Base-by-base conservation (phyloP, 2,888 invertebrate species). In the Hylaea fasciaria region DNA sequence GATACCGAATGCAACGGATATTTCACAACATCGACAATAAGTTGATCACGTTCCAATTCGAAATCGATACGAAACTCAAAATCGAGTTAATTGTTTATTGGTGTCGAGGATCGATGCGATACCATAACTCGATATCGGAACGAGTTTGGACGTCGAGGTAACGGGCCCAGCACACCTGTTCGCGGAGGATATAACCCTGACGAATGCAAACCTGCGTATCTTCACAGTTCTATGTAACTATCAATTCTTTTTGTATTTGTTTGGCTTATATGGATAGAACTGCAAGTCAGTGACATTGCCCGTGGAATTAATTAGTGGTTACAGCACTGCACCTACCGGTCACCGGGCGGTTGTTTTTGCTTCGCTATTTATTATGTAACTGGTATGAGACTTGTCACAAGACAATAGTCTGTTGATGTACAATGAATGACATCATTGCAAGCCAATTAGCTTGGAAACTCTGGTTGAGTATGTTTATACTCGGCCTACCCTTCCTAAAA, bases 91-190 rank as follows among this genome's bases (percentile, higher is more conserved):
- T 57, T 56, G 51, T 47, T 41, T 37, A 43, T 48, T 53, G 43
- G 53, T 9, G 45, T 22, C 29, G 51, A 39, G 54, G 46, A 74
- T 76, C 74, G 75, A 73, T 74, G 70, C 68, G 64, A 69, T 74
- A 73, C 70, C 72, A 71, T 71, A 64, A 73, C 68, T 78, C 73
- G 76, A 78, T 70, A 73, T 75, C 53, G 55, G 66, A 82, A 83
- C 82, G 72, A 60, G 82, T 83, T 82, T 74, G 61, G 22, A 13
- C 13, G 35, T 45, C 71, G 65, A 68, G 66, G 73, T 85, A 85
- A 83, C 84, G 85, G 84, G 69, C 71, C 64, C 72, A 37, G n/a
- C n/a, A 68, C 84, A 85, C 85, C 84, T 85, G 85, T 78, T 75
- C 62, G 37, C 68, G 70, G 61, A 71, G 66, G 50, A 28, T 62